Conservation (phyloP, 2,113 vertebrate genomes). For the Crotalus helleri region DNA sequence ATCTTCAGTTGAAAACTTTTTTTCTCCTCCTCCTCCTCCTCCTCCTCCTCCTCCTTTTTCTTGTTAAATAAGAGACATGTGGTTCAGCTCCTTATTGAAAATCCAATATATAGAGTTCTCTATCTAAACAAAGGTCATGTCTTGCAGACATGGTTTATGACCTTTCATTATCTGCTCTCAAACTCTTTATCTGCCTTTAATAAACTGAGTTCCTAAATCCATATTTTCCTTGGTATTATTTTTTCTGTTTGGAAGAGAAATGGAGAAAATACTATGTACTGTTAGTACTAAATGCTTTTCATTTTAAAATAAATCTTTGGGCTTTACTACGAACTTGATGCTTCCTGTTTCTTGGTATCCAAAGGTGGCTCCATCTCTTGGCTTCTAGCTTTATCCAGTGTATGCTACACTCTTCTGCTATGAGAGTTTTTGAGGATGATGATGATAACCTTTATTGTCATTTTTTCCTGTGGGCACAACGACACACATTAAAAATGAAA, state of each 20-base stretch:
- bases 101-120: slow-evolving; percentile 15
- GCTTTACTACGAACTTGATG: not conserved
- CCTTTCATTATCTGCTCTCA: slow-evolving; percentile 13
- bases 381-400: no score
- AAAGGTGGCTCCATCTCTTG: not conserved
- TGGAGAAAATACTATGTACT: not conserved
- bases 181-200: slow-evolving; percentile 2
- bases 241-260: not conserved
- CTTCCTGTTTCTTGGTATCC: not conserved
- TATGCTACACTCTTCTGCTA: no score
- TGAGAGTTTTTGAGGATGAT: not conserved
- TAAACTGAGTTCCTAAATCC: not conserved
- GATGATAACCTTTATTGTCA: no score
- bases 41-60: not conserved
- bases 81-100: not conserved
- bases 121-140: slow-evolving; percentile 4
- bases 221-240: not conserved
- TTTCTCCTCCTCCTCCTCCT: not conserved
- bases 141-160: not conserved
- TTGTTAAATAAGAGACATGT: not conserved
- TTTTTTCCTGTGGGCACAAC: no score
- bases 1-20: not conserved
- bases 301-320: not conserved
- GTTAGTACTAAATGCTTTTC: not conserved
- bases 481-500: no score